A percentile compares a stretch with the other conserved stretches of the same genome.
phyloP scores from a whole-genome alignment of 2,888 invertebrate genomes.

The Leptinotarsa juncta region DNA sequence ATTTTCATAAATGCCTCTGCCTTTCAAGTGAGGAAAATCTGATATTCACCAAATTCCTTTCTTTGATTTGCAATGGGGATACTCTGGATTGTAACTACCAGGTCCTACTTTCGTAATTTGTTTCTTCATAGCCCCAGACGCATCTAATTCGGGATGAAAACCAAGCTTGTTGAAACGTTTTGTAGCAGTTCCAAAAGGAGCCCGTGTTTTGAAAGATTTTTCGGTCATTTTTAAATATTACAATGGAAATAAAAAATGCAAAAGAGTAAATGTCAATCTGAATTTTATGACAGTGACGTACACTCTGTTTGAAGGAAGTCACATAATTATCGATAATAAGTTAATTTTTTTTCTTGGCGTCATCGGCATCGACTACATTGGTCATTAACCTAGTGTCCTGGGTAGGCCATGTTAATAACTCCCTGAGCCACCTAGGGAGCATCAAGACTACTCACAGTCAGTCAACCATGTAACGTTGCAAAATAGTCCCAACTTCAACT shows the following conservation, averaged over 20 bases:
- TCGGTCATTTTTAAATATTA: conserved; percentile 23
- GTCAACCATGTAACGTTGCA: too few relatives aligned
- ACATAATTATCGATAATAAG: too few relatives aligned
- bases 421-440: too few relatives aligned
- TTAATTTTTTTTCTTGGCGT: too few relatives aligned
- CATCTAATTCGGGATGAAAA: conserved; percentile 51
- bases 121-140: conserved; percentile 48
- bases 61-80: conserved; percentile 41
- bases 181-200: conserved; percentile 51
- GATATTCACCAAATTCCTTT: conserved; percentile 40
- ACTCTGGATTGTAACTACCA: conserved; percentile 46
- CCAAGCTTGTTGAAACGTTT: conserved; percentile 49
- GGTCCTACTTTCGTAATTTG: conserved; percentile 49
- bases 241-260: neutral
- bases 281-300: neutral
- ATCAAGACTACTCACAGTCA: too few relatives aligned
- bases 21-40: neutral
- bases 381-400: too few relatives aligned
- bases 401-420: too few relatives aligned
- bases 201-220: conserved; percentile 32
- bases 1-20: too few relatives aligned
- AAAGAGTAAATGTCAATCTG: neutral
- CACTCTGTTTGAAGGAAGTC: too few relatives aligned
- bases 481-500: too few relatives aligned
- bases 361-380: too few relatives aligned